Conservation (phyloP, 1,140 invertebrate species). For the Aphelinus atriplicis region DNA sequence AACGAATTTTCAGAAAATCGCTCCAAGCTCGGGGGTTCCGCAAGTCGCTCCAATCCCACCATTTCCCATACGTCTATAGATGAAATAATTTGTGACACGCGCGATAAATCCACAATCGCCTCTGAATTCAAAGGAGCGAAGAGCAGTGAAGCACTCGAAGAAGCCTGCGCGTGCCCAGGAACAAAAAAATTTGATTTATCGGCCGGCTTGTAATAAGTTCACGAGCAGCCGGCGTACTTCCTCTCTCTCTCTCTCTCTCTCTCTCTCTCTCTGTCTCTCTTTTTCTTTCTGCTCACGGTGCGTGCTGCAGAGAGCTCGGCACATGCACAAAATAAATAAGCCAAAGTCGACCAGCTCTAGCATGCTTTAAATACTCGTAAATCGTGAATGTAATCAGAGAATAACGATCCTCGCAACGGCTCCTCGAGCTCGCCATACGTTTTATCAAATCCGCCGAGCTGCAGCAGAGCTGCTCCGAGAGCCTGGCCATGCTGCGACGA, state of each 20-base stretch:
- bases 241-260: neutral
- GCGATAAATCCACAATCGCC: constrained; percentile 2
- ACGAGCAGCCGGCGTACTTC: neutral
- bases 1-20: no score
- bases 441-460: no score
- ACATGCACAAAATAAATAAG: constrained; percentile 47
- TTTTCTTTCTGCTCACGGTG: neutral
- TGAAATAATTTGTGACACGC: neutral
- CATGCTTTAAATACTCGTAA: constrained; percentile 49
- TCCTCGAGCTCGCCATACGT: no score
- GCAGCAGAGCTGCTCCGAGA: neutral
- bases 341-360: constrained; percentile 34
- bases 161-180: constrained; percentile 1
- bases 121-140: no score
- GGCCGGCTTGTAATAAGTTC: constrained; percentile 22
- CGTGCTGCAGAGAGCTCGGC: constrained; percentile 9
- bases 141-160: neutral
- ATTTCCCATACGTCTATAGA: no score
- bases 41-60: no score
- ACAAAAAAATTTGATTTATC: constrained; percentile 32
- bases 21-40: no score
- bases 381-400: constrained; percentile 51
- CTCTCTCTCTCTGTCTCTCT: constrained; percentile 3
- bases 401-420: constrained; percentile 36
- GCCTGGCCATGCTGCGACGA: neutral